Percentiles rank a stretch among this genome's conserved stretches.
These are phyloP conservation scores for Dichetophora obliterata DNA, from an alignment of 2,888 invertebrate genomes.

Conservation along the genomic window DNA sequence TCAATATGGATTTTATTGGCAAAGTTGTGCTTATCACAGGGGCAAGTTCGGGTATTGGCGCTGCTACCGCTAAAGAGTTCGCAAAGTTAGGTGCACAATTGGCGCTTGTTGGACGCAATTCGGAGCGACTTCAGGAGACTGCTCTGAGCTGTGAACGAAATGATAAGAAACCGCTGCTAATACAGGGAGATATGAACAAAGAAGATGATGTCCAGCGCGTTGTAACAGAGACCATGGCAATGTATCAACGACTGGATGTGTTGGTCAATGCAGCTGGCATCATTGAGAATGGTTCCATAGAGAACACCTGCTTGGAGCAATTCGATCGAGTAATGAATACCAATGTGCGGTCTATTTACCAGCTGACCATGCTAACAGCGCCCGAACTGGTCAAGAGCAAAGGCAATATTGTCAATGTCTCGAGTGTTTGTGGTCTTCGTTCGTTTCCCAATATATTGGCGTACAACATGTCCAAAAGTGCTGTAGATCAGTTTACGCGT, in stretches of 20 bases:
- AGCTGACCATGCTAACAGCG: conserved; percentile 86
- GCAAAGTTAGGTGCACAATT: conserved; percentile 75
- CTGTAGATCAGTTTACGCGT: conserved; percentile 93
- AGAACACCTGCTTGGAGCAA: conserved; percentile 85
- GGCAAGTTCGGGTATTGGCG: conserved; percentile 83
- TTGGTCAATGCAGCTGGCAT: conserved; percentile 91
- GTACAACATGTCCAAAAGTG: conserved; percentile 93
- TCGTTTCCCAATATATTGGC: conserved; percentile 90
- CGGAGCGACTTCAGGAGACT: conserved; percentile 76
- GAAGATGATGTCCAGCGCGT: conserved; percentile 81
- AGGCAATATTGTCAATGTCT: conserved; percentile 93
- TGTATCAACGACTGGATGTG: conserved; percentile 83
- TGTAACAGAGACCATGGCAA: conserved; percentile 78
- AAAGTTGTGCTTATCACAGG: conserved; percentile 79
- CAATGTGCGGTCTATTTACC: conserved; percentile 86
- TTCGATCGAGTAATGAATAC: conserved; percentile 90
- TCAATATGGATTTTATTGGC: conserved; percentile 68
- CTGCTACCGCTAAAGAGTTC: conserved; percentile 77
- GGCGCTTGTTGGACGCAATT: conserved; percentile 78
- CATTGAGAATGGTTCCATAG: conserved; percentile 85
- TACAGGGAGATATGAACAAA: conserved; percentile 79
- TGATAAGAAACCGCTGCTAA: conserved; percentile 67
- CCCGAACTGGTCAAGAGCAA: conserved; percentile 86
- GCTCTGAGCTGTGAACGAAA: conserved; percentile 74
- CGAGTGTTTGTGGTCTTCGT: conserved; percentile 91